These are phyloP conservation scores for Mya arenaria DNA, from an alignment of 1,140 invertebrate species.

Conservation along the genomic window DNA sequence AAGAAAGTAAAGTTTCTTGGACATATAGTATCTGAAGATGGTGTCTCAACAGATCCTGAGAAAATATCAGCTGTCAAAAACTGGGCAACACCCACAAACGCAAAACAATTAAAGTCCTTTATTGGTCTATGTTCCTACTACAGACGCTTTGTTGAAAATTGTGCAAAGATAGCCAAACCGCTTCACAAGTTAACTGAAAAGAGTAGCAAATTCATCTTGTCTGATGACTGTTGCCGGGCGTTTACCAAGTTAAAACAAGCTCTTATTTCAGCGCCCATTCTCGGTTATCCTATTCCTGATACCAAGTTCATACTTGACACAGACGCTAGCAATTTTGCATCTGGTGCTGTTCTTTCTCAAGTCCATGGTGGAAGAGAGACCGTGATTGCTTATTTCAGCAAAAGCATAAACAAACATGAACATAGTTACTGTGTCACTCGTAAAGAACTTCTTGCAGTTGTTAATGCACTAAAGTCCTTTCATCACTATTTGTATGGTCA, in stretches of 20 bases:
- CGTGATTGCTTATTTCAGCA: conserved; percentile 65
- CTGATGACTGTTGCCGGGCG: neutral
- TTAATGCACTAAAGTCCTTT: conserved; percentile 58
- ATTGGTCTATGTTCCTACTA: no score
- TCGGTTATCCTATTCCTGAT: conserved; percentile 39
- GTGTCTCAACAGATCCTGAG: conserved; percentile 10
- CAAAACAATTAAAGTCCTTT: no score
- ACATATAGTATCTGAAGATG: conserved; percentile 26
- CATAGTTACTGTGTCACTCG: conserved; percentile 79
- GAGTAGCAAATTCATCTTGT: neutral
- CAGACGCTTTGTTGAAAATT: neutral
- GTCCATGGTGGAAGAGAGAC: no score
- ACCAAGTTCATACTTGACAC: conserved; percentile 52
- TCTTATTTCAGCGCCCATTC: conserved; percentile 40
- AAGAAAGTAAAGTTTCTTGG: conserved; percentile 55
- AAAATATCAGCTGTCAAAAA: conserved; percentile 30
- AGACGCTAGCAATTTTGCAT: conserved; percentile 38
- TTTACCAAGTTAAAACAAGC: conserved; percentile 29
- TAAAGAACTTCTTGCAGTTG: conserved; percentile 65
- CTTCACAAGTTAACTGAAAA: conserved; percentile 22
- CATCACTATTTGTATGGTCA: conserved; percentile 62
- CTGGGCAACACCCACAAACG: conserved; percentile 44
- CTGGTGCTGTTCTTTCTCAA: no score
- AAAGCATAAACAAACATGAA: conserved; percentile 75
- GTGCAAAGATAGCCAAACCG: neutral